Conservation (phyloP, 2,113 vertebrate species). For the Lycaon pictus region DNA sequence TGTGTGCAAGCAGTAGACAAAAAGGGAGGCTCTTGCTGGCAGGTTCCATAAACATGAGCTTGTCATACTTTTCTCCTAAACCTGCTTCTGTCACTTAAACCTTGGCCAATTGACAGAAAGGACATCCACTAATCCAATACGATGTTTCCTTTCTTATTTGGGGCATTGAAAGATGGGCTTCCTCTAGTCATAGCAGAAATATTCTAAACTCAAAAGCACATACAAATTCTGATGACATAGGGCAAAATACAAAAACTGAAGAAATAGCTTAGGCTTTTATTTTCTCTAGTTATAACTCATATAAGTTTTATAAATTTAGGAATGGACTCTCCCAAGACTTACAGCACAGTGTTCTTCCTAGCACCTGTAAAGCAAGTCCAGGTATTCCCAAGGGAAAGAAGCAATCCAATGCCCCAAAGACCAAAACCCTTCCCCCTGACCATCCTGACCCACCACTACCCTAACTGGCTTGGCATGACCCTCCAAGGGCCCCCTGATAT, state of each 20-base stretch:
- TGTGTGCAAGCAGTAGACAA: not conserved
- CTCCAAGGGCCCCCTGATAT: not conserved
- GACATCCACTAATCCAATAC: not conserved
- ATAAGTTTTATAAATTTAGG: not conserved
- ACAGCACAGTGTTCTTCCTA: not conserved
- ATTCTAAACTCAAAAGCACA: not conserved
- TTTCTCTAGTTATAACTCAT: not conserved
- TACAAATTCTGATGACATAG: not conserved
- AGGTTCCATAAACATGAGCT: not conserved
- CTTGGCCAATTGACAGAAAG: not conserved
- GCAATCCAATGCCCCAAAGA: not conserved
- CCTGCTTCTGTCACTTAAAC: not conserved
- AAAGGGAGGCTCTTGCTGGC: not conserved
- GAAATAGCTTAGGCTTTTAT: not conserved
- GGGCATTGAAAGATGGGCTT: not conserved
- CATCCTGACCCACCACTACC: not conserved
- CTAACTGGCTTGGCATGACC: not conserved
- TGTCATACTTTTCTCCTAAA: not conserved
- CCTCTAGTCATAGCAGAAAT: not conserved
- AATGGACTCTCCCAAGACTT: not conserved
- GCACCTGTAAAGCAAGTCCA: not conserved
- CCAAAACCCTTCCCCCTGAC: not conserved
- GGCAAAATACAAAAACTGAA: not conserved
- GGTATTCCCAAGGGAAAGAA: not conserved
- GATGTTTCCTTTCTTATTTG: not conserved